Base-by-base conservation (phyloP, 2,888 invertebrate genomes). In the Junonia oenone region DNA sequence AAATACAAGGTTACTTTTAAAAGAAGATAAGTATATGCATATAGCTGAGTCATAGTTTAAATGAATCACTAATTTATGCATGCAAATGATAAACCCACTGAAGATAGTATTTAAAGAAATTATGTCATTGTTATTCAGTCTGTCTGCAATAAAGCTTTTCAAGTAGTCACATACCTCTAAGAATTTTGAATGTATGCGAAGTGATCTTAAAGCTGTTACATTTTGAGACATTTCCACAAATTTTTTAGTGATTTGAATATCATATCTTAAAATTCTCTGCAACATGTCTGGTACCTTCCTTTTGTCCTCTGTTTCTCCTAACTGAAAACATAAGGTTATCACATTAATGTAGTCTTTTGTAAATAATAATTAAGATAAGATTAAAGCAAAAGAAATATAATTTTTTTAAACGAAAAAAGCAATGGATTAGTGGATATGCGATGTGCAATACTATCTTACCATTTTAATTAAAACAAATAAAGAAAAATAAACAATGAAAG, bases 151-250 rank as follows among this genome's bases (percentile, higher is more conserved):
- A 11, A 38, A 38, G 11, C n/a, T n/a, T n/a, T n/a, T n/a, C n/a
- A n/a, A n/a, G n/a, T n/a, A n/a, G 17, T 17, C 14, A 37, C 5
- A 63, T 81, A 92, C 92, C 88, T 93, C 92, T 62, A 93, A 78
- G 51, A 91, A 81, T 73, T 90, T 90, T 11, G 91, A 90, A 79
- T 92, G 91, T 55, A 87, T 87, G n/a, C 90, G 82, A 45, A 91
- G 73, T 6, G 91, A 90, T 58, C 90, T 82, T 43, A 92, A 66
- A 2, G 91, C 84, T 22, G 91, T 79, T 50, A 81, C 78, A 65
- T 78, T 84, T 45, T 91, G 74, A 6, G 90, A 85, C 63, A 75
- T 71, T 52, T 88, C 81, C 40, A 92, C 86, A 78, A 92, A 86
- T 58, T 76, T 83, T 59, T 92, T 91, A 0, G 92, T 92, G 45